Evolutionary conservation across 2,888 invertebrate genomes (phyloP).

Genomic region (Cosmopolites sordidus): DNA sequence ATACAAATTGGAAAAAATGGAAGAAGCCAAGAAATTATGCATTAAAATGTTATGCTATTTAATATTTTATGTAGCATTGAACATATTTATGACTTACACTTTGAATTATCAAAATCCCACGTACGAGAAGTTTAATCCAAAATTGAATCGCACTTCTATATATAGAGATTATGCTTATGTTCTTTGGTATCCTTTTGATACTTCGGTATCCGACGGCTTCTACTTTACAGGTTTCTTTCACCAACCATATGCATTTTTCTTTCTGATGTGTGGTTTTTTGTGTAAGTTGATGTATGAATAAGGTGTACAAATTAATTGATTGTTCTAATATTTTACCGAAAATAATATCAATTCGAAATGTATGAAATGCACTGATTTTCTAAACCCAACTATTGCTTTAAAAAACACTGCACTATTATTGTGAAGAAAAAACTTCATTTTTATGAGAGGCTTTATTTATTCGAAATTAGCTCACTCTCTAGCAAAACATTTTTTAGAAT

Average conservation of each 20-base stretch:
- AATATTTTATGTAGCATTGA: background rate
- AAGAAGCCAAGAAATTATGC: constrained; percentile 1
- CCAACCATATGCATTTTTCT: constrained; percentile 10
- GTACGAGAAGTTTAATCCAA: constrained; percentile 21
- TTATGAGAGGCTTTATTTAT: no score
- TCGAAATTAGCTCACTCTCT: no score
- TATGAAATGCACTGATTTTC: no score
- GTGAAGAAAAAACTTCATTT: no score
- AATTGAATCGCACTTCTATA: constrained; percentile 22
- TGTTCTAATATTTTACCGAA: no score
- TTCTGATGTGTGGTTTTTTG: background rate
- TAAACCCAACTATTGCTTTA: no score
- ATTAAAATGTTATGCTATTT: background rate
- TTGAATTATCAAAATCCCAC: constrained; percentile 4
- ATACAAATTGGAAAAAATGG: background rate
- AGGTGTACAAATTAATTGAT: background rate
- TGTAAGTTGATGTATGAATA: background rate
- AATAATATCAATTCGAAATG: no score
- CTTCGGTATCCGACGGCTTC: constrained; percentile 25
- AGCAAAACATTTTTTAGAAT: no score
- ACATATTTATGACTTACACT: constrained; percentile 2
- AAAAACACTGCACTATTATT: no score
- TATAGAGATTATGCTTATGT: constrained; percentile 18
- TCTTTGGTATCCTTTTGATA: constrained; percentile 27
- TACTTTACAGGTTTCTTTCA: constrained; percentile 17